These are phyloP conservation scores for Apodemus agrarius DNA, from an alignment of 2,797 vertebrate genomes.

Conservation along the genomic window DNA sequence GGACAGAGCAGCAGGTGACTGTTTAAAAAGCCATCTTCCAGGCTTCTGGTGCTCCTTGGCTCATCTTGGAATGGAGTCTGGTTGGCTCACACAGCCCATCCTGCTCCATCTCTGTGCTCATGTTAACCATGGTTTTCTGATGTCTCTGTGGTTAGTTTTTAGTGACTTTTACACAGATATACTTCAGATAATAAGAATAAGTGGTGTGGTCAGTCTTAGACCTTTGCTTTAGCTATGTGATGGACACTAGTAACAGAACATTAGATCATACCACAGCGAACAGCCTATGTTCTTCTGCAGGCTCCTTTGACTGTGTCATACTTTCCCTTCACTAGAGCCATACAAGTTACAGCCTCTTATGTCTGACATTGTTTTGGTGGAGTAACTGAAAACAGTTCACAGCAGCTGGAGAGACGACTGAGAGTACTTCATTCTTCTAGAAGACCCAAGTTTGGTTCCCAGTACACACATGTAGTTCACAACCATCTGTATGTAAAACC, in stretches of 20 bases:
- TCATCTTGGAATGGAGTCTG: neutral
- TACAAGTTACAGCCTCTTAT: neutral
- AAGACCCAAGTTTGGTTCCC: neutral
- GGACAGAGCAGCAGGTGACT: neutral
- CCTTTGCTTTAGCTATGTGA: neutral
- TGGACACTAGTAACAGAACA: too few species aligned
- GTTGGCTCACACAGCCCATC: neutral
- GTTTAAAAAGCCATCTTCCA: neutral
- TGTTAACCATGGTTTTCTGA: neutral
- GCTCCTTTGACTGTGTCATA: neutral
- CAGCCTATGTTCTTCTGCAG: neutral
- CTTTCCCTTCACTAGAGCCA: neutral
- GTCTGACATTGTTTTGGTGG: neutral
- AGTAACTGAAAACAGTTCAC: neutral
- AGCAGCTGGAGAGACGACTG: neutral
- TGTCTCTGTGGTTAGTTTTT: neutral
- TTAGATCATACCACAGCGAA: too few species aligned
- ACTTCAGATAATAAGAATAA: neutral
- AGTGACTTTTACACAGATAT: neutral
- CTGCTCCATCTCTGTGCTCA: neutral
- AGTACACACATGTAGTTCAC: neutral
- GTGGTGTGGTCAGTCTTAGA: neutral
- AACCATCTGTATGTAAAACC: neutral
- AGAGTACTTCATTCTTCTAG: neutral
- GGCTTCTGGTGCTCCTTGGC: neutral